Evolutionary conservation across 30 jellyfish, hydroid and myxozoan species (phyloP).

Genomic region (Phacellophora camtschatica): DNA sequence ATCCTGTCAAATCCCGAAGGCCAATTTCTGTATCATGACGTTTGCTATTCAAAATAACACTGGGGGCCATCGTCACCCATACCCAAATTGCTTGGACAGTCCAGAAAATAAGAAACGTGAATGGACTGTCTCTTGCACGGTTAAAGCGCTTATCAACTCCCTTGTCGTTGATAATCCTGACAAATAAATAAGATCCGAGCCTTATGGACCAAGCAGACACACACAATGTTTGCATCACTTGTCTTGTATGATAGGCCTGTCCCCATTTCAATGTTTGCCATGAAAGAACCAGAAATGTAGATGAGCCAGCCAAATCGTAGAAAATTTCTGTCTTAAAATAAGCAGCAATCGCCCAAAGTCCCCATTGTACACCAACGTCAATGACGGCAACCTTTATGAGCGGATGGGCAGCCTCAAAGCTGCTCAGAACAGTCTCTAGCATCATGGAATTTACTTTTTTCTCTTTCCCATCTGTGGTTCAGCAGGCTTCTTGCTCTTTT

Average conservation of each 20-base stretch:
- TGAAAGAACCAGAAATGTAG: constrained; percentile 80
- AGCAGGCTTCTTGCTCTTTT: too few species aligned
- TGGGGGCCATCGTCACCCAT: constrained; percentile 82
- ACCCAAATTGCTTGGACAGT: constrained; percentile 93
- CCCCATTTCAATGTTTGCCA: constrained; percentile 90
- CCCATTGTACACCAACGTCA: constrained; percentile 93
- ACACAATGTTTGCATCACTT: constrained; percentile 80
- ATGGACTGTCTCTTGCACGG: constrained; percentile 75
- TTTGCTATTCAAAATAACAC: constrained; percentile 70
- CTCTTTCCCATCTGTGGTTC: too few species aligned
- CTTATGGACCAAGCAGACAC: constrained; percentile 90
- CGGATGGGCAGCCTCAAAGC: neutral
- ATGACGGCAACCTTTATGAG: constrained; percentile 68
- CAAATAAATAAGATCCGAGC: constrained; percentile 83
- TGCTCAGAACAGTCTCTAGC: neutral
- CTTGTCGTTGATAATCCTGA: constrained; percentile 63
- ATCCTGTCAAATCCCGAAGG: constrained; percentile 74
- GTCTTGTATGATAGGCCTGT: constrained; percentile 65
- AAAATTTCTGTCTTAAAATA: constrained; percentile 82
- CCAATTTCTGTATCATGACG: constrained; percentile 49
- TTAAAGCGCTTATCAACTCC: constrained; percentile 93
- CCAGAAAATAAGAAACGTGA: constrained; percentile 74
- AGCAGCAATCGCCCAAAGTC: constrained; percentile 73
- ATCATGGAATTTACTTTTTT: neutral
- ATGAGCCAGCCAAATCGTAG: constrained; percentile 93